Conservation (phyloP, 2,888 invertebrate genomes). For the Dorcus hopei region DNA sequence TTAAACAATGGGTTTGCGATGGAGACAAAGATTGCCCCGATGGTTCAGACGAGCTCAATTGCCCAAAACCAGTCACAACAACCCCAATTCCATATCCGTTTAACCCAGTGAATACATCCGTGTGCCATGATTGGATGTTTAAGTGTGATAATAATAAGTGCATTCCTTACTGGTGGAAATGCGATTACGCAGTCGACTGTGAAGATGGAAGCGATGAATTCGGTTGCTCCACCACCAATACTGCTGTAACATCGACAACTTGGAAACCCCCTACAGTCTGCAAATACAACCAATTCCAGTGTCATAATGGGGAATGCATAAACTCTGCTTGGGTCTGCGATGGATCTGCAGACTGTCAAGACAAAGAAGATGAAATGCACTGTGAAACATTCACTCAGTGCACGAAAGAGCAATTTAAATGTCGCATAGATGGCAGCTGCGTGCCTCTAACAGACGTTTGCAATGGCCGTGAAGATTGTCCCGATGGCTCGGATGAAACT, state of each 20-base stretch:
- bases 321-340: slow-evolving; percentile 62
- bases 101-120: slow-evolving; percentile 34
- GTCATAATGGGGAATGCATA: slow-evolving; percentile 58
- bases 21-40: slow-evolving; percentile 73
- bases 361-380: slow-evolving; percentile 61
- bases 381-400: slow-evolving; percentile 39
- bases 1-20: slow-evolving; percentile 77
- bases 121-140: slow-evolving; percentile 77
- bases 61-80: slow-evolving; percentile 46
- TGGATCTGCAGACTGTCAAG: slow-evolving; percentile 55
- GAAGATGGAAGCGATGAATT: slow-evolving; percentile 72
- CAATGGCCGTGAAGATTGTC: slow-evolving; percentile 55
- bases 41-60: slow-evolving; percentile 69
- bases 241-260: slow-evolving; percentile 23
- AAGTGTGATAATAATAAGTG: slow-evolving; percentile 68
- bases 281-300: slow-evolving; percentile 57
- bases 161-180: slow-evolving; percentile 78
- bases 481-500: slow-evolving; percentile 56
- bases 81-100: slow-evolving; percentile 35
- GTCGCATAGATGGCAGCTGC: slow-evolving; percentile 63
- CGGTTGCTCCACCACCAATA: slow-evolving; percentile 41
- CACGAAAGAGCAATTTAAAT: slow-evolving; percentile 54
- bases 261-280: slow-evolving; percentile 44
- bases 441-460: slow-evolving; percentile 53
- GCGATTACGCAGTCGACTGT: slow-evolving; percentile 74